Evolutionary conservation across 2,113 vertebrate genomes (phyloP), one percentile per base, ranked within the genome.

Genomic region (Orthonyx spaldingii): DNA sequence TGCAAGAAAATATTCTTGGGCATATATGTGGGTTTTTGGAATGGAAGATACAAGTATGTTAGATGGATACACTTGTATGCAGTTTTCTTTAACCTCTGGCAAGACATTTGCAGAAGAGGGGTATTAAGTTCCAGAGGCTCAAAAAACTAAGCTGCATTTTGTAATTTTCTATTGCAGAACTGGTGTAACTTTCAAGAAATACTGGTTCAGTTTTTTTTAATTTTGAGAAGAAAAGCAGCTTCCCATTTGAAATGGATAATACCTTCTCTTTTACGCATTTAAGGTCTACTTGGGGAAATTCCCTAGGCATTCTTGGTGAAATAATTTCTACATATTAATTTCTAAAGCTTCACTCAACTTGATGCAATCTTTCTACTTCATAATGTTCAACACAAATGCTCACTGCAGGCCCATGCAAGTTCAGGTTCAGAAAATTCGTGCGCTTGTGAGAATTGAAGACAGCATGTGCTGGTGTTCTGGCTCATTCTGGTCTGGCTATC

Each of bases 331-430:
- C 4, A 2, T 92, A 35, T 49, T 84, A 82, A 79, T 89, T 91
- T 21, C 41, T 87, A 69, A 49, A 84, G 32, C 32, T 89, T 84
- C 5, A 12, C 37, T 87, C 13, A 49, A 16, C 41, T 79, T 76
- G n/a, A 33, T 93, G 68, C 69, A 56, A 30, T 95, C 53, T 78
- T 92, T 28, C 26, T 21, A 7, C 37, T 94, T 95, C 17, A 44
- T 89, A 44, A 52, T 80, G 33, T 47, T 86, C 49, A 64, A n/a
- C 37, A 33, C 52, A 82, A 78, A 66, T 55, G 18, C 26, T 85
- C 13, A 41, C 30, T 92, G 74, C 95, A 93, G 77, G 94, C 87
- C 84, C 14, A 7, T 85, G 61, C 90, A 94, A 92, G 85, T 90
- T 95, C 68, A 84, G 9, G 14, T 74, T 92, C 28, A 83, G 66